Base-by-base conservation (phyloP, 2,797 vertebrate species). In the Danionella dracula region DNA sequence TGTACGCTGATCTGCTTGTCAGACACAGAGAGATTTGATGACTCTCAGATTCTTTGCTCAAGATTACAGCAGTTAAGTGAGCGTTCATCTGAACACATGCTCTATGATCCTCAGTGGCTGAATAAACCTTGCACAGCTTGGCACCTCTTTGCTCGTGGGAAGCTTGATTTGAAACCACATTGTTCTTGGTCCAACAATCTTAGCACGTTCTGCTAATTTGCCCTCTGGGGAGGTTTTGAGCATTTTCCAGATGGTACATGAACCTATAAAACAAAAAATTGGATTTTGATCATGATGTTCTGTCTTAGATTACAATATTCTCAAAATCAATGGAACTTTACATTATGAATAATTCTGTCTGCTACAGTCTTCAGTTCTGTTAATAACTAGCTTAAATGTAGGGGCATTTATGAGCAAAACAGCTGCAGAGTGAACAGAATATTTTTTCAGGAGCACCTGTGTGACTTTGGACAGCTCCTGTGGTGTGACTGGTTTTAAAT, bases 41-140 rank as follows among this genome's bases (percentile, higher is more conserved):
- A 60, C 49, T 48, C 38, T 61, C 49, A 29, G 12, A 35, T 46
- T 65, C 46, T 71, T 66, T 60, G 57, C 60, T 64, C 8, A 67
- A 23, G 60, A 35, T 69, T 70, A 49, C 45, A 17, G 42, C 66
- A 50, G 69, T 72, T 59, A 57, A 60, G 31, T 38, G 53, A 61
- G 66, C 48, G 58, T 31, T 56, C 16, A 4, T 55, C 38, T 57
- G 48, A 61, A 57, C 48, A 59, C 27, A 64, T 64, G 59, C 64
- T 55, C 29, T 4, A 1, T 40, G 48, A 51, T 60, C 60, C 55
- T 61, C 32, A 15, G 13, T 34, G 55, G 51, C 20, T 72, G 38
- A 15, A 13, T 57, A 64, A 63, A 70, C 51, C 58, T 62, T 63
- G 21, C 41, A 58, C 41, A 62, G 66, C 21, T 48, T 37, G 41